phyloP scores from a whole-genome alignment of 2,113 vertebrate genomes.

The Chinchilla lanigera region DNA sequence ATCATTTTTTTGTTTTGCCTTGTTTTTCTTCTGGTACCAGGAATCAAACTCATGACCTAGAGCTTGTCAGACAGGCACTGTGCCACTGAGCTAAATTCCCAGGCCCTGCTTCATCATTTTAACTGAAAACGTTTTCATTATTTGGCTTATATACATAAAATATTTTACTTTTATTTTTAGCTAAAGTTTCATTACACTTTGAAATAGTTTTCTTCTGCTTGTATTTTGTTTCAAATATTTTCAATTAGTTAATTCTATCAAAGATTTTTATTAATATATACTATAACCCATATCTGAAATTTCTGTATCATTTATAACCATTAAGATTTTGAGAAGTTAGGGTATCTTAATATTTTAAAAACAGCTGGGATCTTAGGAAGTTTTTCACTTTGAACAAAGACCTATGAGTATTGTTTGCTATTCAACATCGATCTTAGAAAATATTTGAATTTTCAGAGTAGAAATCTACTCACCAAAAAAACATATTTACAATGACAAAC shows the following conservation, averaged over 20 bases:
- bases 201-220: background rate
- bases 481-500: background rate
- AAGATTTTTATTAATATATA: background rate
- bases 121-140: background rate
- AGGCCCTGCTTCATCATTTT: background rate
- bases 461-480: constrained; percentile 21
- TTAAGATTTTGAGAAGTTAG: background rate
- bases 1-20: too few relatives aligned
- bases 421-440: background rate
- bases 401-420: background rate
- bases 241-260: background rate
- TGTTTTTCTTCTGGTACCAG: too few relatives aligned
- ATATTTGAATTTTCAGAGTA: background rate
- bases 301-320: background rate
- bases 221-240: background rate
- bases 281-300: background rate
- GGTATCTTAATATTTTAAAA: background rate
- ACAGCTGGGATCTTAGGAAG: fast-evolving
- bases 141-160: background rate
- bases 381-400: background rate
- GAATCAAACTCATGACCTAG: too few relatives aligned
- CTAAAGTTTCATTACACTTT: background rate
- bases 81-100: too few relatives aligned
- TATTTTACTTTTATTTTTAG: background rate
- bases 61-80: too few relatives aligned